Evolutionary conservation across 1,140 invertebrate genomes (phyloP), one percentile per base, ranked within the genome.

Genomic region (Delia radicum): DNA sequence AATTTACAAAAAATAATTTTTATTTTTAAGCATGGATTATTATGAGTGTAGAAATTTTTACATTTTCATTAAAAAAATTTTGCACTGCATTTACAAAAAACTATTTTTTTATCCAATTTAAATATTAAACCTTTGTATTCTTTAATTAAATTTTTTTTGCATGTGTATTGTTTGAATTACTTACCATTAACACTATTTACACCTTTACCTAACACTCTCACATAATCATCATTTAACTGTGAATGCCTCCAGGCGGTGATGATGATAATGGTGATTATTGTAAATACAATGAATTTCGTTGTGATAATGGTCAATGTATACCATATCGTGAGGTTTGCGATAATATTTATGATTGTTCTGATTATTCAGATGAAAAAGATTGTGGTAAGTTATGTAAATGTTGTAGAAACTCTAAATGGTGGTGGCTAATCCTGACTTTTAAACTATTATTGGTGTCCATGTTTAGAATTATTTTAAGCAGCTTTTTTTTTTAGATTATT

Each of bases 291-390:
- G 89, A 92, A 87, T 95, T 93, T 88, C 90, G 85, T 82, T 94
- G 94, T 87, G 86, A 87, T 80, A 90, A 90, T 81, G 92, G 92
- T 79, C 88, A 89, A 79, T 91, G 91, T 82, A 91, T 94, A 84
- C 87, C 88, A 71, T 84, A 88, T 79, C 87, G 87, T 79, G 86
- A 89, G 81, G 88, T 89, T 84, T 93, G 93, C 87, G 91, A 93
- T 88, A 89, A 90, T 73, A 85, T 87, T 76, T 89, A 90, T 80
- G 91, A 93, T 88, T 94, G 93, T 88, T 85, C 85, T 76, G 92
- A 93, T 88, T 90, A 90, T 85, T 90, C 90, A 79, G 93, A 93
- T 82, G 92, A 93, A 88, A 88, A 87, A 82, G 89, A 91, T 85
- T 93, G 92, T 88, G 90, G 92, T 93, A 93, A 91, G 91, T 91